Percentiles rank a stretch among this genome's conserved stretches.
These are phyloP conservation scores for Silurus asotus DNA, from an alignment of 2,113 vertebrate genomes.

Conservation along the genomic window DNA sequence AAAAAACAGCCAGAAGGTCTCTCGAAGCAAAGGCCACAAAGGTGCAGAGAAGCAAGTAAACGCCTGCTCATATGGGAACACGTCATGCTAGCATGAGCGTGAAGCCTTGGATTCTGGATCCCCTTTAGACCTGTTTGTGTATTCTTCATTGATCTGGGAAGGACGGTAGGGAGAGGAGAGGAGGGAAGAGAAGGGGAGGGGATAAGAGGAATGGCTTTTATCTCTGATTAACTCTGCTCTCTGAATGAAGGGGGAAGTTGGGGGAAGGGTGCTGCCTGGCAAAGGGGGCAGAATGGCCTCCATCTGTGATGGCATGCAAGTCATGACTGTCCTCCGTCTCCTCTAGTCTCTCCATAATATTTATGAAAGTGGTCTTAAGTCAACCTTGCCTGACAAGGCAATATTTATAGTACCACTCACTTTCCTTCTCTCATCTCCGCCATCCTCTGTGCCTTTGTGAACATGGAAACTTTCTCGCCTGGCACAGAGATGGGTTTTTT, in stretches of 20 bases:
- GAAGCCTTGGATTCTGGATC: constrained; percentile 27
- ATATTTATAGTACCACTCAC: constrained; percentile 51
- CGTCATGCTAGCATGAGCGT: neutral
- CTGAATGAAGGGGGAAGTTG: constrained; percentile 30
- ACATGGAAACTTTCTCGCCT: constrained; percentile 27
- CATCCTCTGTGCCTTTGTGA: constrained; percentile 23
- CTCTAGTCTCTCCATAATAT: constrained; percentile 51
- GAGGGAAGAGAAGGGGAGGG: neutral
- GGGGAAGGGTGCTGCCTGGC: constrained; percentile 58
- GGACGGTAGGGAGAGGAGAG: neutral
- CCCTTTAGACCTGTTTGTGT: constrained; percentile 47
- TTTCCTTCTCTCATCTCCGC: constrained; percentile 33
- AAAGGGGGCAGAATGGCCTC: constrained; percentile 66
- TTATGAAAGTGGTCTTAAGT: constrained; percentile 52
- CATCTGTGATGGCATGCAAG: constrained; percentile 53
- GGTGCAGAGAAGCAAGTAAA: constrained; percentile 9
- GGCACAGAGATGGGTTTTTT: neutral
- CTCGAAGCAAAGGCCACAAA: constrained; percentile 31
- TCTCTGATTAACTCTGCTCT: constrained; percentile 71
- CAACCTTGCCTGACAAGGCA: constrained; percentile 41
- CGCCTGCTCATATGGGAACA: constrained; percentile 6
- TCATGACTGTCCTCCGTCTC: constrained; percentile 48
- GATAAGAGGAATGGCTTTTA: constrained; percentile 68
- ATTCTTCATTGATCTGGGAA: constrained; percentile 50
- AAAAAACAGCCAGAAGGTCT: constrained; percentile 24